Base-by-base conservation (phyloP, 2,113 vertebrate species). In the Crotalus viridis region DNA sequence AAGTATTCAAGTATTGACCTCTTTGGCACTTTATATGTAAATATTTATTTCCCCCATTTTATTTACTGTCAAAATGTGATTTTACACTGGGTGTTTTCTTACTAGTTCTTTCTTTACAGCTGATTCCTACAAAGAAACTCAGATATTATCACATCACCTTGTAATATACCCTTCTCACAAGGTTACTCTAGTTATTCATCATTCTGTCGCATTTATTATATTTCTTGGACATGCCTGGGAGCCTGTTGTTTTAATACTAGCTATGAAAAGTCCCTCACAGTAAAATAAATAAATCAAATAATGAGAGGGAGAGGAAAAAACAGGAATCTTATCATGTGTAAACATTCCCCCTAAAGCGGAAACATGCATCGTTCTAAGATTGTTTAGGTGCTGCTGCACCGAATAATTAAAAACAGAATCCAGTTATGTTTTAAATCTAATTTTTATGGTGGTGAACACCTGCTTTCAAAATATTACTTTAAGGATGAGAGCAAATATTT, bases 151-250 rank as follows among this genome's bases (percentile, higher is more conserved):
- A 5, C n/a, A 69, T 90, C 48, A 28, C 93, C 8, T 54, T 57
- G 59, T 89, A 61, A 93, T 26, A 19, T 15, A 61, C 0, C 4
- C 93, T 87, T 93, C 74, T 89, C 90, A 13, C 22, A 59, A 21
- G 39, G 12, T 22, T 1, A 0, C 22, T 85, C 0, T 22, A 10
- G 0, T 33, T 94, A 52, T 89, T 89, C 92, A 93, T 94, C 86
- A 86, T 1, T 10, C n/a, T 90, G 88, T 91, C 74, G 57, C 12
- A 57, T 56, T 59, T 94, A 89, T 90, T 91, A 64, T 90, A 69
- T 86, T 96, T 96, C 21, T 8, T 93, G 92, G 85, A 19, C 46
- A 57, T 21, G 1, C 88, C 90, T 59, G 94, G 93, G 96, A 95
- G 93, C 69, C 85, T 69, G 93, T 93, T 69, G 26, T 90, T 90